Percentiles rank a stretch among this genome's conserved stretches.
Evolutionary conservation across 1,140 invertebrate genomes (phyloP).

Genomic region (Apis florea): DNA sequence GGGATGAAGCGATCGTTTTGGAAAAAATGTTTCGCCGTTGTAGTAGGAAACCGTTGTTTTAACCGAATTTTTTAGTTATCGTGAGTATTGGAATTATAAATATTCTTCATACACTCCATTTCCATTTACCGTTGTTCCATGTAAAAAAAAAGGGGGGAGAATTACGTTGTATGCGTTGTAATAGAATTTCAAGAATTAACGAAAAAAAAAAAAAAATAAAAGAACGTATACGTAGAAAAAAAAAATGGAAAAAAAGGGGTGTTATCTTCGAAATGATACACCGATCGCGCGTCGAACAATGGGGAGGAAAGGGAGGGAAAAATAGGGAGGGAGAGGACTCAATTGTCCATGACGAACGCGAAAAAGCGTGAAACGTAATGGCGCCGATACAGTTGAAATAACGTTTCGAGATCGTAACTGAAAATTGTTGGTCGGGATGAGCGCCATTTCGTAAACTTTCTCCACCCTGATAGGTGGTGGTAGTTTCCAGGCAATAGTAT

Average conservation of each 20-base stretch:
- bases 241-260: not conserved
- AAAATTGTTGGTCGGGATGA: constrained; percentile 11
- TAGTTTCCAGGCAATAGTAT: not conserved
- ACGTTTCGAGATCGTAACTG: constrained; percentile 8
- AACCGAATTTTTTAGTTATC: too few relatives aligned
- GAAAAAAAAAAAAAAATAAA: not conserved
- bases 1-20: too few relatives aligned
- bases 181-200: not conserved
- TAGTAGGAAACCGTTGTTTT: too few relatives aligned
- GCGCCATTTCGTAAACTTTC: constrained; percentile 8
- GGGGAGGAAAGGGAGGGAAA: not conserved
- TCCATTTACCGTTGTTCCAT: too few relatives aligned
- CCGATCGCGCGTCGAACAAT: constrained; percentile 3
- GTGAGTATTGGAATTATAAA: not conserved
- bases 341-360: constrained; percentile 15
- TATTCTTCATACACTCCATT: too few relatives aligned
- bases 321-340: not conserved
- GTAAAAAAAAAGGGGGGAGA: not conserved
- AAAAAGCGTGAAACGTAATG: constrained; percentile 7
- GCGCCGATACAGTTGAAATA: constrained; percentile 18
- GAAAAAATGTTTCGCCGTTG: too few relatives aligned
- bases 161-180: too few relatives aligned
- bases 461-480: not conserved
- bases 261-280: constrained; percentile 5
- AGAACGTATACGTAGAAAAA: not conserved